Conservation (phyloP, 2,113 vertebrate species). For the Gavialis gangeticus region DNA sequence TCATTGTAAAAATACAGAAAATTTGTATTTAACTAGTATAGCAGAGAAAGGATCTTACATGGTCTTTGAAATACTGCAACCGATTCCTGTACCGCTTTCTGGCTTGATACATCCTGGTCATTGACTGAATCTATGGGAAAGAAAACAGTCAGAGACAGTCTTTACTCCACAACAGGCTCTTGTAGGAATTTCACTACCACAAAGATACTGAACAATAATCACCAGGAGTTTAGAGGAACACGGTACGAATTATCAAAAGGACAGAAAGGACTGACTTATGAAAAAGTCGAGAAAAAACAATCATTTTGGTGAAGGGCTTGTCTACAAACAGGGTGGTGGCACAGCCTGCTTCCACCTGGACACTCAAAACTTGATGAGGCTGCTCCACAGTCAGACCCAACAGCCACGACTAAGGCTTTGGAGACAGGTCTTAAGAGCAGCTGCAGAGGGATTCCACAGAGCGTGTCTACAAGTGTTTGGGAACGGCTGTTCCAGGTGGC, state of each 20-base stretch:
- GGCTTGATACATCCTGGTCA: constrained; percentile 95
- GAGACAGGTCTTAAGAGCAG: too few species aligned
- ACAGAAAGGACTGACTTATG: background rate
- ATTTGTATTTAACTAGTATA: background rate
- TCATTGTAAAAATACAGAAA: background rate
- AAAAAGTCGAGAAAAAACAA: background rate
- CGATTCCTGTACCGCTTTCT: constrained; percentile 93
- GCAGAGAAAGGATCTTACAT: constrained; percentile 79
- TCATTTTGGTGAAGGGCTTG: background rate
- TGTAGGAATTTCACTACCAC: background rate
- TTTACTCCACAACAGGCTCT: background rate
- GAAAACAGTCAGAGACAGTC: background rate
- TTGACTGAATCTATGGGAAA: constrained; percentile 88
- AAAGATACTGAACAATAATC: background rate
- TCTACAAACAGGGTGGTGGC: background rate
- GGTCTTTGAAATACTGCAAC: constrained; percentile 92
- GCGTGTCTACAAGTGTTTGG: too few species aligned
- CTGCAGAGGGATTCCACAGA: too few species aligned
- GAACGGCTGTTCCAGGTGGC: background rate
- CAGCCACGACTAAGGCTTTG: too few species aligned
- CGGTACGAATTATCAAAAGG: too few species aligned
- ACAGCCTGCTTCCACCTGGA: too few species aligned
- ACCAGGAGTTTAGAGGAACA: background rate
- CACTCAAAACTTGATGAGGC: too few species aligned
- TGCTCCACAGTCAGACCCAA: too few species aligned